phyloP scores from a whole-genome alignment of 2,888 invertebrate genomes.

The Aphidius colemani region DNA sequence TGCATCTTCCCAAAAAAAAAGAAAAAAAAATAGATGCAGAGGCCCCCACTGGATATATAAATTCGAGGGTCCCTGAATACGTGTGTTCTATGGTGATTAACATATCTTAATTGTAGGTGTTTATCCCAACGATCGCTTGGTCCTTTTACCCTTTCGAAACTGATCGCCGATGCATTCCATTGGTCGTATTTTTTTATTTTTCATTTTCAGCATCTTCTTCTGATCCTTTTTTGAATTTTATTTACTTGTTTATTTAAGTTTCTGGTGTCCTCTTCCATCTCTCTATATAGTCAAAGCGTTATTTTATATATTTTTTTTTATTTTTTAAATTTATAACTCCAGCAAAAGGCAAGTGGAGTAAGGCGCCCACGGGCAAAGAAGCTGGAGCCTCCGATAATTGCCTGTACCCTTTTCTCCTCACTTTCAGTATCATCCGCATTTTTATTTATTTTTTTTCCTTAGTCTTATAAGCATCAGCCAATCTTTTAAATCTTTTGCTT shows the following conservation, averaged over 20 bases:
- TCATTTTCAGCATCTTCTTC: conserved; percentile 32
- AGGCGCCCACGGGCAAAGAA: conserved; percentile 41
- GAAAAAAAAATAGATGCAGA: conserved; percentile 17
- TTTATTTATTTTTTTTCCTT: conserved; percentile 1
- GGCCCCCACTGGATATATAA: conserved; percentile 25
- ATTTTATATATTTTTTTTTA: conserved; percentile 23
- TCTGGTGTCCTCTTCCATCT: conserved; percentile 18
- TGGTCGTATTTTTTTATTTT: conserved; percentile 13
- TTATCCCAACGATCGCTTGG: conserved; percentile 39
- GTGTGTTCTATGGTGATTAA: conserved; percentile 47
- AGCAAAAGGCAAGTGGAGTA: conserved; percentile 15
- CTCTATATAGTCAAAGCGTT: conserved; percentile 10
- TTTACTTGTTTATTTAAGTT: conserved; percentile 7
- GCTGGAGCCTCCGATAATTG: conserved; percentile 44
- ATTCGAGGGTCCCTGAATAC: conserved; percentile 28
- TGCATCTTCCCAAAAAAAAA: conserved; percentile 6
- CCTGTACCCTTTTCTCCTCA: conserved; percentile 32
- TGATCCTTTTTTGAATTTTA: conserved; percentile 33
- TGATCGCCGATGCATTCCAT: conserved; percentile 44
- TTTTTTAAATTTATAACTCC: conserved; percentile 16
- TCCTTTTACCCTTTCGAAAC: conserved; percentile 40
- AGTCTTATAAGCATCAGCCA: no score
- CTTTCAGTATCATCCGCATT: neutral
- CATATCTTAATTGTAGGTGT: conserved; percentile 55
- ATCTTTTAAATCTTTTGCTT: no score